Base-by-base conservation (phyloP, 37 sponge, comb jelly and placozoan species). In the Ianthella basta region DNA sequence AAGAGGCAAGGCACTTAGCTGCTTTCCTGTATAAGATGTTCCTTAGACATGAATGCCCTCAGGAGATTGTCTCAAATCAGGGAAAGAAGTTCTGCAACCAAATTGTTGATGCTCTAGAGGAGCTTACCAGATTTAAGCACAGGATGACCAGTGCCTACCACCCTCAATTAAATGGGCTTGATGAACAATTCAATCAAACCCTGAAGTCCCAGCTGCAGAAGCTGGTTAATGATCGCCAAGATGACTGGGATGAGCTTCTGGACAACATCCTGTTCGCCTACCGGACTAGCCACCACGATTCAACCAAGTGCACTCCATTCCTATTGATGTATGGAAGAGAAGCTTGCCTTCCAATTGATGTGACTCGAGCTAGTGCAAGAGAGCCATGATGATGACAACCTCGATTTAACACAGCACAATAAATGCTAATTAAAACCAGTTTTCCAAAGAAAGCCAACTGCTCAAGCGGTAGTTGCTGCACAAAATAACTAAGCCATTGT, bases 161-260 rank as follows among this genome's bases (percentile, higher is more conserved):
- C 3, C 86, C 86, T 33, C 90, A 89, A 64, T 15, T 81, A 37
- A 86, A 89, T 53, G 86, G 90, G 15, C 44, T 87, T 0, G 86
- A 30, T 32, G 90, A 89, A 60, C 30, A 81, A 0, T 75, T 80
- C 44, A 89, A 89, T 56, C 89, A 85, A 85, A 88, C 63, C 0
- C 4, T 88, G 56, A 20, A 27, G 8, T 0, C 36, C 19, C 14
- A n/a, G 0, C 34, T 89, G 44, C 32, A 21, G 56, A 68, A 68
- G 64, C 74, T 72, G n/a, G 57, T 67, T 0, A 72, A 67, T 41
- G 1, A 0, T 0, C 0, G 54, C 39, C 73, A 61, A 0, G 0
- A 0, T 1, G 4, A 54, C 38, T 88, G 89, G 86, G 80, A 85
- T 87, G 75, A 78, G 32, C 72, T 38, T 0, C 0, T 88, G 0